Evolutionary conservation across 2,888 invertebrate species (phyloP).

Genomic region (Tridacna crocea): DNA sequence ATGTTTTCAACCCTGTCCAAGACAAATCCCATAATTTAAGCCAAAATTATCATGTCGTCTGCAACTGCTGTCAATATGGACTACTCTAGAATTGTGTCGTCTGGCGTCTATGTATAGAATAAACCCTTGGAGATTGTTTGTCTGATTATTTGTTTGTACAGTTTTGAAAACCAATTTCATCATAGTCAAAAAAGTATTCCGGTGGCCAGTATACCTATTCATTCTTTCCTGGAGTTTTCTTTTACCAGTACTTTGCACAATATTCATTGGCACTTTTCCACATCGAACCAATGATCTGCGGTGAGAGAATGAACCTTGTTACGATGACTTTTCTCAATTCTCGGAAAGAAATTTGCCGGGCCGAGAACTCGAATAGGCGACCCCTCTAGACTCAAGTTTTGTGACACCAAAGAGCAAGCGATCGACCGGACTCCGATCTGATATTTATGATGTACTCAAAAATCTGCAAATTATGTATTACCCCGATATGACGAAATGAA

Average conservation of each 20-base stretch:
- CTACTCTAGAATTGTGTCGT: neutral
- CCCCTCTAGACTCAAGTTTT: neutral
- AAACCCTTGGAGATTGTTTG: neutral
- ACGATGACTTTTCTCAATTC: neutral
- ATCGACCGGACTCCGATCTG: too few species aligned
- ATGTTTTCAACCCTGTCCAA: neutral
- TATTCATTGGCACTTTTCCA: neutral
- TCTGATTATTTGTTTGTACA: neutral
- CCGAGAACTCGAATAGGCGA: neutral
- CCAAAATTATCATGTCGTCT: neutral
- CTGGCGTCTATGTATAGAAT: neutral
- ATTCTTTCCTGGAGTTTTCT: neutral
- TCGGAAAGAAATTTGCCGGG: neutral
- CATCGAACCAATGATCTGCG: neutral
- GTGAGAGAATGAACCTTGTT: neutral
- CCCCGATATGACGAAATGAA: conserved; percentile 73
- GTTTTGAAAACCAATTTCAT: neutral
- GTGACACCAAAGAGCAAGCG: too few species aligned
- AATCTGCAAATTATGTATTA: conserved; percentile 26
- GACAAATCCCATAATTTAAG: neutral
- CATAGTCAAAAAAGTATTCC: neutral
- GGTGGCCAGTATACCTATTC: neutral
- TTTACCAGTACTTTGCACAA: neutral
- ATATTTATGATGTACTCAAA: too few species aligned
- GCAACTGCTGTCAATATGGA: neutral